Base-by-base conservation (phyloP, 2,888 invertebrate species). In the Drosophila recens region DNA sequence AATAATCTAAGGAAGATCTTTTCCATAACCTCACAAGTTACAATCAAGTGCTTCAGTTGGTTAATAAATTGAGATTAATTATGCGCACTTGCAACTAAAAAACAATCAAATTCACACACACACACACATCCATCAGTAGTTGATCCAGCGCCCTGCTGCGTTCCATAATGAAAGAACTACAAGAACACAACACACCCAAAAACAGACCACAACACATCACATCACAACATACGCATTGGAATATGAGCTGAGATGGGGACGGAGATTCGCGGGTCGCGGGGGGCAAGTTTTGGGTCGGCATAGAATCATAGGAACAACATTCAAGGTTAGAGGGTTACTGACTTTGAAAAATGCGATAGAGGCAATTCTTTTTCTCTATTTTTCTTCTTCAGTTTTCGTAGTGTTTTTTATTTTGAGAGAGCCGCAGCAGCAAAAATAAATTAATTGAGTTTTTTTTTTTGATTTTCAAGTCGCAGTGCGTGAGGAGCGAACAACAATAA, bases 271-370 rank as follows among this genome's bases (percentile, higher is more conserved):
- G 30, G 49, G 49, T 48, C 48, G 6, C 2, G 10, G 40, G 51
- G 54, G 13, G 13, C 8, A 36, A 15, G 53, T 20, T 59, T 20
- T 51, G 58, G 70, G 53, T 40, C 57, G 65, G 52, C 67, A 64
- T 62, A 49, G 68, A 61, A 72, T 80, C 90, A 88, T 90, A 86
- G 77, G 72, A 72, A 51, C 45, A 80, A 85, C 75, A 81, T 91
- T 91, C 91, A 91, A 91, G 91, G 91, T 91, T 91, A 90, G 87
- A 85, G 90, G 91, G 91, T 91, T 91, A 91, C 90, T 91, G 91
- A 90, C 91, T 90, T 90, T 90, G 75, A 87, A 82, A 84, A 90
- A 81, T 85, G 73, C 78, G 87, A 83, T 88, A 86, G 83, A 83
- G 78, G 65, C 88, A 80, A 70, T 80, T 75, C 71, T 64, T 67